These are phyloP conservation scores for Lasioglossum baleicum DNA, from an alignment of 1,140 invertebrate species.

Conservation along the genomic window DNA sequence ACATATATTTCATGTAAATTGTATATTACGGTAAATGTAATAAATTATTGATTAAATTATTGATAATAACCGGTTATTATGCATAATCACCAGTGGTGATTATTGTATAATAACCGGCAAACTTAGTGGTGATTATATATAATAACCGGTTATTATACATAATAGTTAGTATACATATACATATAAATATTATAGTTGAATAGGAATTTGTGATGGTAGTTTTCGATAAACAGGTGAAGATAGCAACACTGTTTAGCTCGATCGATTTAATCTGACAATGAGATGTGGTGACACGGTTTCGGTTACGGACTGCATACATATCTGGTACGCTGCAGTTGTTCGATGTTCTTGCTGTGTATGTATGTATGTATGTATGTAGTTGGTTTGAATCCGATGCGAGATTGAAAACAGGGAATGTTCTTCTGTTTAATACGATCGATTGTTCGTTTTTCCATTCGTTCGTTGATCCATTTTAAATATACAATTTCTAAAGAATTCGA, in stretches of 20 bases:
- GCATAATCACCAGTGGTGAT: too few species aligned
- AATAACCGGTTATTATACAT: too few species aligned
- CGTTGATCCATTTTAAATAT: too few species aligned
- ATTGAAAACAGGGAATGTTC: background rate
- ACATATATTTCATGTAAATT: too few species aligned
- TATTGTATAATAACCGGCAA: too few species aligned
- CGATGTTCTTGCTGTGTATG: background rate
- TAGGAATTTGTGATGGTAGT: background rate
- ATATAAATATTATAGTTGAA: too few species aligned
- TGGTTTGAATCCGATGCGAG: background rate
- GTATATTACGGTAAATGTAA: too few species aligned
- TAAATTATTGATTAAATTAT: too few species aligned
- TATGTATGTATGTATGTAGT: background rate
- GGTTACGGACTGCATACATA: conserved; percentile 15
- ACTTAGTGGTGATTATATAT: too few species aligned
- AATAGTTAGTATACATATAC: too few species aligned
- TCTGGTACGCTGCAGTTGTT: conserved; percentile 1
- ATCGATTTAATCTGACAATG: conserved; percentile 42
- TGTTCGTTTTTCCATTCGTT: too few species aligned
- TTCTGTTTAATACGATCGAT: background rate
- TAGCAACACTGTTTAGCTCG: conserved; percentile 30
- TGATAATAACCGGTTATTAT: too few species aligned
- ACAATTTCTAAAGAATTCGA: background rate
- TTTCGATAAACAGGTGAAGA: conserved; percentile 10
- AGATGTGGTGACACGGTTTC: conserved; percentile 49